phyloP scores from a whole-genome alignment of 2,797 vertebrate species.

The Sebastiscus albofasciatus region DNA sequence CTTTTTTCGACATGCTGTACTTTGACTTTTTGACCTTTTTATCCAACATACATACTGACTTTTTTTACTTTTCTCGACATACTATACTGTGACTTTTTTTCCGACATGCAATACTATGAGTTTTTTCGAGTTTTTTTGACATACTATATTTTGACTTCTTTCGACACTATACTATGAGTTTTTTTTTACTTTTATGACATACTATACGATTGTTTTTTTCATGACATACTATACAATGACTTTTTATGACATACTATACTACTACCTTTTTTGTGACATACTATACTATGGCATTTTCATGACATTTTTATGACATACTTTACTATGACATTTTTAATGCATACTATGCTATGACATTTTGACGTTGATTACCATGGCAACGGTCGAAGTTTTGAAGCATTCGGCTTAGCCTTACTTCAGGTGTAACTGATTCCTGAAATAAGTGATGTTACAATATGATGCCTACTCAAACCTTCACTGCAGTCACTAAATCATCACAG shows the following conservation, averaged over 20 bases:
- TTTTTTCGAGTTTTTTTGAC: background rate
- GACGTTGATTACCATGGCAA: too few relatives aligned
- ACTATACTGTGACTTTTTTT: background rate
- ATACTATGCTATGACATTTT: background rate
- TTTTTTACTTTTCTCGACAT: background rate
- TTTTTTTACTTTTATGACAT: background rate
- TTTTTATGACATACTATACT: background rate
- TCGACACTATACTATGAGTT: background rate
- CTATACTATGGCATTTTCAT: background rate
- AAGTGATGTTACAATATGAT: background rate
- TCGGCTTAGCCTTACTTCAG: background rate
- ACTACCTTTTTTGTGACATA: background rate
- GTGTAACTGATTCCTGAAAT: background rate
- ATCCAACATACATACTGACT: background rate
- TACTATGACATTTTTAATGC: background rate
- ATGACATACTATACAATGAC: background rate
- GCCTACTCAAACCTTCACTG: background rate
- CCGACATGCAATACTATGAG: too few relatives aligned
- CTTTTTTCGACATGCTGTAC: too few relatives aligned
- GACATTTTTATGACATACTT: background rate
- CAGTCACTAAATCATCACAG: background rate
- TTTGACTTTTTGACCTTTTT: background rate
- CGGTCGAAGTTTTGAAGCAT: rapidly evolving
- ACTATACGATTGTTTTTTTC: too few relatives aligned
- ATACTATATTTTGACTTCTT: background rate